Evolutionary conservation across 2,888 invertebrate species (phyloP).

Genomic region (Cryptophagus acutangulus): DNA sequence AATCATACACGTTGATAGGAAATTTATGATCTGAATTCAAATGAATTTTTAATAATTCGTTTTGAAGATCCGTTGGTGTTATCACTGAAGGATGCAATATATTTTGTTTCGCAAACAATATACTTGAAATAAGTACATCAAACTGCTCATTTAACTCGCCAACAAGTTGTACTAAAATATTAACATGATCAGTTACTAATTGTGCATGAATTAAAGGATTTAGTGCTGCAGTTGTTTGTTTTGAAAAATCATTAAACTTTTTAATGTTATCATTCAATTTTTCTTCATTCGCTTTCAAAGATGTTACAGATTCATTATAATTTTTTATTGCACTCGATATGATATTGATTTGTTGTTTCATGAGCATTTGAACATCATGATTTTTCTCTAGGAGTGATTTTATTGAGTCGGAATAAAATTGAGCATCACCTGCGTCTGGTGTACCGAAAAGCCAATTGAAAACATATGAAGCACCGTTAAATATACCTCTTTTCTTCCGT

Average conservation of each 20-base stretch:
- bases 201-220: no score
- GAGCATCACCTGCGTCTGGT: no score
- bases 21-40: background rate
- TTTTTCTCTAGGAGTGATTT: slow-evolving; percentile 12
- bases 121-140: slow-evolving; percentile 7
- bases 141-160: slow-evolving; percentile 6
- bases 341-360: slow-evolving; percentile 22
- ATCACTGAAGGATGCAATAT: slow-evolving; percentile 11
- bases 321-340: slow-evolving; percentile 19
- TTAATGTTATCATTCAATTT: slow-evolving; percentile 7
- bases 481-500: background rate
- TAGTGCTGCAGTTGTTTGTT: no score
- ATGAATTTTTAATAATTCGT: slow-evolving; percentile 10
- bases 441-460: no score
- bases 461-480: no score
- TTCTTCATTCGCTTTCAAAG: slow-evolving; percentile 15
- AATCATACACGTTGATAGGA: slow-evolving; percentile 4
- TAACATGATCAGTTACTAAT: background rate
- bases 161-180: background rate
- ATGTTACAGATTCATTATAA: slow-evolving; percentile 19
- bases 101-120: slow-evolving; percentile 13
- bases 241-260: slow-evolving; percentile 3
- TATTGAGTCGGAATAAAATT: slow-evolving; percentile 17
- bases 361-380: slow-evolving; percentile 15
- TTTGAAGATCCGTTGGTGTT: slow-evolving; percentile 10